These are phyloP conservation scores for Bubo bubo DNA, from an alignment of 2,113 vertebrate species.

Conservation along the genomic window DNA sequence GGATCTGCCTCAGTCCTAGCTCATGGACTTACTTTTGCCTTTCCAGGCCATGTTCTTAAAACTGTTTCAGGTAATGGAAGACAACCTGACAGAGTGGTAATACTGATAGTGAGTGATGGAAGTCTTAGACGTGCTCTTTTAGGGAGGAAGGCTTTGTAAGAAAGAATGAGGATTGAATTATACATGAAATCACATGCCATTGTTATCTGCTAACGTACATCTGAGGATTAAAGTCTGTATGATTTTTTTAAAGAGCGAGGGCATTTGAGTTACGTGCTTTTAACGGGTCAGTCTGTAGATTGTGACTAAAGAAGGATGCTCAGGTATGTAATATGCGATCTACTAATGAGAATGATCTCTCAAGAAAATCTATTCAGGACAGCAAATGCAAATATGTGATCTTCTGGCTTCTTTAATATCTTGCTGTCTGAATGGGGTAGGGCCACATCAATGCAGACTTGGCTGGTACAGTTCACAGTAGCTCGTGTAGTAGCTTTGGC, in stretches of 20 bases:
- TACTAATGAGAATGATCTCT: not conserved
- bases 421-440: not conserved
- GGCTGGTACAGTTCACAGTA: not conserved
- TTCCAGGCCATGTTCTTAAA: constrained; percentile 29
- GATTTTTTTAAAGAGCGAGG: not conserved
- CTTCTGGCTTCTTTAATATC: not conserved
- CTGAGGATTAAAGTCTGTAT: not conserved
- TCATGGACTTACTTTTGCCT: not conserved
- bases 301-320: not conserved
- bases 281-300: not conserved
- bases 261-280: not conserved
- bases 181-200: not conserved
- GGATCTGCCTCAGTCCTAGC: not conserved
- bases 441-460: not conserved
- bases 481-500: not conserved
- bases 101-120: not conserved
- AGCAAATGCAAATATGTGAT: not conserved
- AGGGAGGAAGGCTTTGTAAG: not conserved
- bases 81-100: not conserved
- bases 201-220: not conserved
- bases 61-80: constrained; percentile 5
- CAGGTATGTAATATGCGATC: not conserved
- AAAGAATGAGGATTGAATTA: not conserved
- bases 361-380: not conserved
- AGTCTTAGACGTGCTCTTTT: not conserved